Base-by-base conservation (phyloP, 2,888 invertebrate genomes). In the Chrysodeixis includens region DNA sequence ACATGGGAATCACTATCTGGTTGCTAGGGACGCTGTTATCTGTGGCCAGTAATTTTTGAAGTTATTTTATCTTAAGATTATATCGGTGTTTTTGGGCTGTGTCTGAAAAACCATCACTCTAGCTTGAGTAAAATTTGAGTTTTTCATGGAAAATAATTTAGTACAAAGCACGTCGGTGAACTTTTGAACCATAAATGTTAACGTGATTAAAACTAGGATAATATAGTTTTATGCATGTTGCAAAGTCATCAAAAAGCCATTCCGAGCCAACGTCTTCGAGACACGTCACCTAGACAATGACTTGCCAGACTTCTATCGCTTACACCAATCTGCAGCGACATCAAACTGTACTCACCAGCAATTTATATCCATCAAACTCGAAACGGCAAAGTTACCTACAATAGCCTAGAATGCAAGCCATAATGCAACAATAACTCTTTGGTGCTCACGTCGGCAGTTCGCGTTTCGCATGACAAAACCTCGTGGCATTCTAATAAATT, bases 401-500 rank as follows among this genome's bases (percentile, higher is more conserved):
- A 81, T 71, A 71, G 55, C 84, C 79, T 75, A 77, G 82, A 86
- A 91, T 90, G 89, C 90, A 89, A 83, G 79, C 82, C 78, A 83
- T 82, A 85, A 83, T 87, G 88, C 90, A 88, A 88, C 91, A 87
- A 91, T 90, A 91, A 88, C 86, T 90, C 84, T 83, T 71, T 77
- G 79, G 70, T 74, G 71, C 71, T 60, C 74, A 81, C 82, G 83
- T 85, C 76, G 85, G 67, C 74, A 76, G 73, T 78, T 85, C 90
- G 87, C 86, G 89, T 79, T 82, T 77, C 85, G 92, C 90, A 92
- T 93, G 90, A 93, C 92, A 94, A 81, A 79, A 79, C 71, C 69
- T 70, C 40, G 90, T 91, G 84, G 86, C 81, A 78, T 92, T 88
- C 92, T 93, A 93, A 94, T 94, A 94, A 94, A 93, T 92, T 93